Conservation (phyloP, 2,797 vertebrate genomes). For the Pseudochirops corinnae region DNA sequence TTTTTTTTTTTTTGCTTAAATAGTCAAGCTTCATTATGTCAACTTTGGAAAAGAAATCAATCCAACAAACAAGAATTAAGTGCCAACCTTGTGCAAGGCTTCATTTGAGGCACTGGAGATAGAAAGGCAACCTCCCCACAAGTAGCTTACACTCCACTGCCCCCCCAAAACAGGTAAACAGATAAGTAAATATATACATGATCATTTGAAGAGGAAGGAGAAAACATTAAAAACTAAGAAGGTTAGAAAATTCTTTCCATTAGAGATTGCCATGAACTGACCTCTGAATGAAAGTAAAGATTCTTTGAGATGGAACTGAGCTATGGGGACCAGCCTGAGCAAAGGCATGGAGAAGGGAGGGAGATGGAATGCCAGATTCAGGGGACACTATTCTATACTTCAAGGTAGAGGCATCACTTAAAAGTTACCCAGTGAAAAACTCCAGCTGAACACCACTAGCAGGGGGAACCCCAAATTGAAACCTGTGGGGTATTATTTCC, state of each 20-base stretch:
- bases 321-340: not conserved
- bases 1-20: not conserved
- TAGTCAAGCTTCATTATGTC: not conserved
- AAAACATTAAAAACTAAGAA: not conserved
- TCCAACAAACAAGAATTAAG: not conserved
- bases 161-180: not conserved
- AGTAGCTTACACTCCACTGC: not conserved
- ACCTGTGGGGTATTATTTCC: not conserved
- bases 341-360: not conserved
- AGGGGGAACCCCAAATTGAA: not conserved
- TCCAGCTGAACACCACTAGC: not conserved
- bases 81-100: not conserved
- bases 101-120: not conserved
- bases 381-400: not conserved
- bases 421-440: not conserved
- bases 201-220: not conserved
- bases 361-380: not conserved
- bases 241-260: not conserved
- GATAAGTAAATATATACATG: not conserved
- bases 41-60: conserved; percentile 31
- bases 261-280: not conserved
- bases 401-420: not conserved
- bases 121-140: conserved; percentile 4
- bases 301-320: not conserved
- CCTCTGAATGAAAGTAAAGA: not conserved